Evolutionary conservation across 2,113 vertebrate species (phyloP).

Genomic region (Callithrix jacchus): DNA sequence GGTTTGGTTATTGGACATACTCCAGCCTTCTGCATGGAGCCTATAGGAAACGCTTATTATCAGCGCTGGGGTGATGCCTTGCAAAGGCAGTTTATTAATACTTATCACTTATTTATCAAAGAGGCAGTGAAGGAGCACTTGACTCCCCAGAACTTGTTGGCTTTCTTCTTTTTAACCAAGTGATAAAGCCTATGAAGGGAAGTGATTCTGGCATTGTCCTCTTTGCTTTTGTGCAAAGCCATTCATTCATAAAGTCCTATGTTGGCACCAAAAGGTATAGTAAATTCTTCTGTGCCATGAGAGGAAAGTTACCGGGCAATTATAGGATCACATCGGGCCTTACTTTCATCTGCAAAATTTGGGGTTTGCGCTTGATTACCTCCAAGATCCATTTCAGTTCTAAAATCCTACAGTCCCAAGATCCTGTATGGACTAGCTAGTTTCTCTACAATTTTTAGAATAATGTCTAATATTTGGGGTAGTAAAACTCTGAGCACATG

Average conservation of each 20-base stretch:
- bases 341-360: not conserved
- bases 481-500: conserved; percentile 26
- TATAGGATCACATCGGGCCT: not conserved
- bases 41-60: not conserved
- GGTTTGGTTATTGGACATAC: not conserved
- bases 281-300: not conserved
- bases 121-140: not conserved
- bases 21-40: not conserved
- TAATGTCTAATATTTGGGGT: not conserved
- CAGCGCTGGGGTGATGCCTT: not conserved
- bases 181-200: not conserved
- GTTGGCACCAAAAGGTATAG: not conserved
- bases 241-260: not conserved
- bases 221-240: not conserved
- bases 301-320: not conserved
- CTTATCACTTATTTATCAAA: not conserved
- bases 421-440: not conserved
- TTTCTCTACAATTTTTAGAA: conserved; percentile 29
- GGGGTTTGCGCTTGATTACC: not conserved
- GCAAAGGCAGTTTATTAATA: not conserved
- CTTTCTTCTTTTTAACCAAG: not conserved
- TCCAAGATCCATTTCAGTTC: not conserved
- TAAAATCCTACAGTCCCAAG: not conserved
- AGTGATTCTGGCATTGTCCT: not conserved
- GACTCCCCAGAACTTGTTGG: not conserved